Evolutionary conservation across 2,113 vertebrate genomes (phyloP).

Genomic region (Caloenas nicobarica): DNA sequence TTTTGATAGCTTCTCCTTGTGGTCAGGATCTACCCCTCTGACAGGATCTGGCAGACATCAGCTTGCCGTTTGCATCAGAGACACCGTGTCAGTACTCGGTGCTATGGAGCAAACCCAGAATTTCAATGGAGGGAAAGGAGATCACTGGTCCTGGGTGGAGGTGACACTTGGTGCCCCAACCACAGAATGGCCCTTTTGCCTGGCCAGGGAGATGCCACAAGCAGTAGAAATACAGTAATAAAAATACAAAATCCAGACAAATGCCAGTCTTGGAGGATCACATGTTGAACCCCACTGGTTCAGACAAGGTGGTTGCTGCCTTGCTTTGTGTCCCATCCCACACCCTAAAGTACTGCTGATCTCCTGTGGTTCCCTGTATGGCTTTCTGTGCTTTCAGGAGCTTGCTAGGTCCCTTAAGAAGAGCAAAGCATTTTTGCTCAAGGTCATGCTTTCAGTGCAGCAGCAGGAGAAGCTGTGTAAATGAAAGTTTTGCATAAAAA

Average conservation of each 20-base stretch:
- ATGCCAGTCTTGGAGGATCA: accelerated
- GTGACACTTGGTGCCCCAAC: neutral
- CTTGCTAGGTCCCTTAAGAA: neutral
- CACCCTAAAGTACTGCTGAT: neutral
- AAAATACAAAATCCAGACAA: neutral
- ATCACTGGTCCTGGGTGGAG: neutral
- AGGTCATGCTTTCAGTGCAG: neutral
- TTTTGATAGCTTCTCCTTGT: neutral
- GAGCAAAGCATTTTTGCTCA: neutral
- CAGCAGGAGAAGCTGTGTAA: neutral
- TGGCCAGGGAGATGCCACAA: neutral
- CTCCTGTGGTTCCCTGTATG: neutral
- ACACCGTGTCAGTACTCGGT: neutral
- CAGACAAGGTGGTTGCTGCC: neutral
- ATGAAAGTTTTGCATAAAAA: constrained; percentile 36
- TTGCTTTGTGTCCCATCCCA: neutral
- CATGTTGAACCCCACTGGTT: neutral
- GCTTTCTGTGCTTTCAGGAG: neutral
- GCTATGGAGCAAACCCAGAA: neutral
- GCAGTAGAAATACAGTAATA: neutral
- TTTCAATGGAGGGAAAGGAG: neutral
- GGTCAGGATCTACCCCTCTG: neutral
- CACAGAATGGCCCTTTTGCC: neutral
- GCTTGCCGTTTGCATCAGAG: neutral
- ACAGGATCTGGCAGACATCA: neutral